phyloP scores from a whole-genome alignment of 2,797 vertebrate species.

The Orientallactaga sibirica region DNA sequence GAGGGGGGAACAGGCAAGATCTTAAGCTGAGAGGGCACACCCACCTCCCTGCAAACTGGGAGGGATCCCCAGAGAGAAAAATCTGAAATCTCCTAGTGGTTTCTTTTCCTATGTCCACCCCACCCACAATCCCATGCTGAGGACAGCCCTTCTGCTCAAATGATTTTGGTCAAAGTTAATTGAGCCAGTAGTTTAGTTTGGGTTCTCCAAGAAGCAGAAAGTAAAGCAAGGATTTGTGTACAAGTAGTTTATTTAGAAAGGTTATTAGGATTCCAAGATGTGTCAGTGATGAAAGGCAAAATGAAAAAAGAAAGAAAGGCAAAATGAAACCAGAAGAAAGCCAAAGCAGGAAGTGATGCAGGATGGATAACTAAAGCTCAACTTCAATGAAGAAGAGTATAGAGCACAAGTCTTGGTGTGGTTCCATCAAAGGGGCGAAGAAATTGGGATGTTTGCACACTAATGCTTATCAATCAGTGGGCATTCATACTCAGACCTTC shows the following conservation, averaged over 20 bases:
- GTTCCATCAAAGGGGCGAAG: slow-evolving; percentile 10
- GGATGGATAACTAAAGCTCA: background rate
- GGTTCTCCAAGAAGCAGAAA: background rate
- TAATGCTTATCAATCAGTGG: background rate
- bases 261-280: slow-evolving; percentile 23
- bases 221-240: background rate
- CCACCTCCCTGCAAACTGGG: background rate
- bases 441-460: background rate
- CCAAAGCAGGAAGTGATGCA: background rate
- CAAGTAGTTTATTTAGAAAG: slow-evolving; percentile 22
- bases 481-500: slow-evolving; percentile 29
- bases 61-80: slow-evolving; percentile 49
- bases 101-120: slow-evolving; percentile 33
- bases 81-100: background rate
- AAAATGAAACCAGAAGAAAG: background rate
- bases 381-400: background rate
- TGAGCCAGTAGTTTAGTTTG: slow-evolving; percentile 18
- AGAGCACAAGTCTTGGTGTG: slow-evolving; percentile 29
- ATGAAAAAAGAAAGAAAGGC: background rate
- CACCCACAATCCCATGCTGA: slow-evolving; percentile 4
- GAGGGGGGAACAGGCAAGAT: too few species aligned
- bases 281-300: background rate
- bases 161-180: slow-evolving; percentile 20
- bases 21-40: too few species aligned
- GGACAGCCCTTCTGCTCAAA: slow-evolving; percentile 24